A percentile compares a stretch with the other conserved stretches of the same genome.
Conservation (phyloP, 1,140 invertebrate species). For the Drosophila orena region DNA sequence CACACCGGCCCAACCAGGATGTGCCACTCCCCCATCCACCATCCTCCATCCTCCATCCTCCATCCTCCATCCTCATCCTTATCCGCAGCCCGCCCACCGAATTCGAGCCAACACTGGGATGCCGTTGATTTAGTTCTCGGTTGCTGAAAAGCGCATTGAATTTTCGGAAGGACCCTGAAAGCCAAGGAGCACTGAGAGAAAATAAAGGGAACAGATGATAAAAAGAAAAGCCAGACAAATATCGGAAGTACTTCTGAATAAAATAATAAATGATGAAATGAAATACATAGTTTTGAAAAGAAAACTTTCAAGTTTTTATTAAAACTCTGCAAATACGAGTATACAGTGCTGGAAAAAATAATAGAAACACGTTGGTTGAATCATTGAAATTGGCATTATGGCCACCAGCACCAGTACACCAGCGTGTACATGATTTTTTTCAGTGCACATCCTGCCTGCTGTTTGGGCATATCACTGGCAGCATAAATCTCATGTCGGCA, state of each 20-base stretch:
- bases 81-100: slow-evolving; percentile 14
- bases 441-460: slow-evolving; percentile 37
- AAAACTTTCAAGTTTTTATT: too few relatives aligned
- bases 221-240: too few relatives aligned
- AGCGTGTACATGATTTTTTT: not conserved
- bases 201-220: not conserved
- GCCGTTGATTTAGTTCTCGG: slow-evolving; percentile 73
- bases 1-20: slow-evolving; percentile 53
- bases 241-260: too few relatives aligned
- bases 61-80: not conserved
- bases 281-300: too few relatives aligned
- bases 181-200: not conserved
- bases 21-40: slow-evolving; percentile 13
- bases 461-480: slow-evolving; percentile 51
- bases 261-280: too few relatives aligned
- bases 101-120: slow-evolving; percentile 23
- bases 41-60: too few relatives aligned
- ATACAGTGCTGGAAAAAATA: too few relatives aligned
- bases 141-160: slow-evolving; percentile 58
- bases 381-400: too few relatives aligned
- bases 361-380: too few relatives aligned
- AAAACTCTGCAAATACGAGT: too few relatives aligned
- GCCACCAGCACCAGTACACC: too few relatives aligned
- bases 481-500: slow-evolving; percentile 73
- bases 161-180: slow-evolving; percentile 36